Conservation (phyloP, 92 coral and sea anemone genomes). For the Parazoanthus darwini region DNA sequence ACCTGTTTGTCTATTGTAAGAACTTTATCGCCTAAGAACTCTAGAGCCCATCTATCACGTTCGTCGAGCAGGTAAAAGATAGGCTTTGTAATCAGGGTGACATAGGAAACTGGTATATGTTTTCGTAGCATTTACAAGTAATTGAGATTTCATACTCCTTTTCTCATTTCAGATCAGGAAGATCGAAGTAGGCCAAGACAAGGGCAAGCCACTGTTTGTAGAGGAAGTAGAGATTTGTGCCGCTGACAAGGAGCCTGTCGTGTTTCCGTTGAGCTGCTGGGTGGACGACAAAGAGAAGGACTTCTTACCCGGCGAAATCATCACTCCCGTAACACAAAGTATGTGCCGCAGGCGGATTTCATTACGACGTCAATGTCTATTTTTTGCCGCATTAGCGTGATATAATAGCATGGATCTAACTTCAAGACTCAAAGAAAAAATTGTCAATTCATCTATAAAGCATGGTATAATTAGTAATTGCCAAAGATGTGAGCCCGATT, state of each 20-base stretch:
- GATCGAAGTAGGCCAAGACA: slow-evolving; percentile 59
- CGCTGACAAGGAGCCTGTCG: slow-evolving; percentile 69
- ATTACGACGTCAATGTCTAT: background rate
- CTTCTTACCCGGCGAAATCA: slow-evolving; percentile 69
- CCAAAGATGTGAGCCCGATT: no score
- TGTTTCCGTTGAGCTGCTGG: slow-evolving; percentile 89
- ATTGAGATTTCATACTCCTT: background rate
- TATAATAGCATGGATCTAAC: no score
- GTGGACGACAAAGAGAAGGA: slow-evolving; percentile 86
- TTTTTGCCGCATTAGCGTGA: background rate
- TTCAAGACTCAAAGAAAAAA: no score
- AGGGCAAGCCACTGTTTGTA: slow-evolving; percentile 66
- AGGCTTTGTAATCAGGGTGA: no score
- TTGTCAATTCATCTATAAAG: no score
- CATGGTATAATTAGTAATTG: no score
- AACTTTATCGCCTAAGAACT: no score
- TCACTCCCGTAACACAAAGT: background rate
- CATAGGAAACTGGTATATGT: background rate
- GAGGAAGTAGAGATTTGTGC: slow-evolving; percentile 80
- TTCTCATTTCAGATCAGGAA: slow-evolving; percentile 17
- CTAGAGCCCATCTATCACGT: no score
- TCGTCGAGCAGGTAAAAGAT: no score
- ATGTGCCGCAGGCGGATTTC: background rate
- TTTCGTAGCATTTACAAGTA: background rate
- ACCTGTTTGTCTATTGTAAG: no score